phyloP scores from a whole-genome alignment of 1,140 invertebrate genomes.

The Orius insidiosus region DNA sequence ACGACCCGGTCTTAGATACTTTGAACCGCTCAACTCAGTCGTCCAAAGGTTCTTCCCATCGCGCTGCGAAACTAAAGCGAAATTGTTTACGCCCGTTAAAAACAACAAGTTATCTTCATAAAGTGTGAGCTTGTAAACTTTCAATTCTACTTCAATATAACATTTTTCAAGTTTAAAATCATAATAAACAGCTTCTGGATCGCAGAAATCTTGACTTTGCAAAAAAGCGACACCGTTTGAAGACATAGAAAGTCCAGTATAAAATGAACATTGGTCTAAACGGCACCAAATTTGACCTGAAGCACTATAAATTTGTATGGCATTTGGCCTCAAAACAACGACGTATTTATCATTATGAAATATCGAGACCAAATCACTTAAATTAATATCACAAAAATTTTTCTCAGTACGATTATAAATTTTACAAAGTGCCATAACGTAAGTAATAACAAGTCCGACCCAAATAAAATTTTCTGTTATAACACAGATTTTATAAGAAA shows the following conservation, averaged over 20 bases:
- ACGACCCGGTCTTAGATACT: slow-evolving; percentile 3
- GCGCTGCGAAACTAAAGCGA: background rate
- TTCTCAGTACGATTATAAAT: too few relatives aligned
- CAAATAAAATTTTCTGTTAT: too few relatives aligned
- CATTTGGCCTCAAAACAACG: too few relatives aligned
- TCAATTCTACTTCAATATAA: background rate
- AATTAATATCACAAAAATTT: too few relatives aligned
- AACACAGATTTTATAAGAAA: too few relatives aligned
- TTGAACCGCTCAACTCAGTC: background rate
- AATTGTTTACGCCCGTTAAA: slow-evolving; percentile 3
- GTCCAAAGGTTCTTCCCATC: slow-evolving; percentile 1
- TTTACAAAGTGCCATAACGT: too few relatives aligned
- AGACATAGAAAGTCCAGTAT: slow-evolving; percentile 3
- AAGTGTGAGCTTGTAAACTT: slow-evolving; percentile 4
- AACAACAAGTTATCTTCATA: slow-evolving; percentile 1
- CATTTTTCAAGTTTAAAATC: background rate
- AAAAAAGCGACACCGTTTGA: slow-evolving; percentile 2
- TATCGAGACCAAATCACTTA: too few relatives aligned
- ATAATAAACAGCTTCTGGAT: slow-evolving; percentile 4
- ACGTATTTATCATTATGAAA: too few relatives aligned
- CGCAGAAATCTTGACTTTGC: slow-evolving; percentile 1
- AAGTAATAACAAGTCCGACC: too few relatives aligned
- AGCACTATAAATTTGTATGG: too few relatives aligned
- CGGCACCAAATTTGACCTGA: too few relatives aligned
- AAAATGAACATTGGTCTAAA: background rate